These are phyloP conservation scores for Porphyrio hochstetteri DNA, from an alignment of 2,113 vertebrate species.

Conservation along the genomic window DNA sequence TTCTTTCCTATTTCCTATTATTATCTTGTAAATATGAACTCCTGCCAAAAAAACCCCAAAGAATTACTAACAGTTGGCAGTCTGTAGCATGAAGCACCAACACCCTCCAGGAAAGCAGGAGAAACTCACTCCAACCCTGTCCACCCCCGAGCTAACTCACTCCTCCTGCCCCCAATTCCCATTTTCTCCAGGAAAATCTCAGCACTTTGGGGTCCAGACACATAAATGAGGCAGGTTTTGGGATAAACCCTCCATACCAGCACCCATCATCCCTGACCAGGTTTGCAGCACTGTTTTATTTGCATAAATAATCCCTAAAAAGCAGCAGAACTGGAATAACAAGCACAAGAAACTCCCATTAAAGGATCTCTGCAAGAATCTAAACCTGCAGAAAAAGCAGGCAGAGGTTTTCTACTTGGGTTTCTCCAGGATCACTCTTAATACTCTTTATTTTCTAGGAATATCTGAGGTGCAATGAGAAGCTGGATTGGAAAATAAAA, in stretches of 20 bases:
- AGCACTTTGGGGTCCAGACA: neutral
- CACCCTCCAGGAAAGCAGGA: neutral
- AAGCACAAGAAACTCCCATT: rapidly evolving
- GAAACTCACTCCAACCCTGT: neutral
- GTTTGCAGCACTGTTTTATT: rapidly evolving
- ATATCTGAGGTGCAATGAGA: rapidly evolving
- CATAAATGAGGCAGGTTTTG: neutral
- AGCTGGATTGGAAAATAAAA: neutral
- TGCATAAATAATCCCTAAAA: neutral
- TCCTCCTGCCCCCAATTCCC: neutral
- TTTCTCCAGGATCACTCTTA: neutral
- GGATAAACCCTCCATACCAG: neutral
- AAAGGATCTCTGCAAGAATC: neutral
- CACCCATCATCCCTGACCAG: rapidly evolving
- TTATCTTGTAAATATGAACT: neutral
- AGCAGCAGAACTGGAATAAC: neutral
- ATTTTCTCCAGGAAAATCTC: neutral
- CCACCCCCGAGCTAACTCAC: neutral
- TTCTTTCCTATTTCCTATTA: neutral
- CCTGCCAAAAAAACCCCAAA: neutral
- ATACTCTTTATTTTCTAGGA: rapidly evolving
- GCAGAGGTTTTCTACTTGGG: neutral
- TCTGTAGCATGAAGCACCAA: neutral
- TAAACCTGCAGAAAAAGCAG: neutral
- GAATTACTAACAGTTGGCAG: neutral